Evolutionary conservation across 2,797 vertebrate species (phyloP).

Genomic region (Hemitrygon akajei): DNA sequence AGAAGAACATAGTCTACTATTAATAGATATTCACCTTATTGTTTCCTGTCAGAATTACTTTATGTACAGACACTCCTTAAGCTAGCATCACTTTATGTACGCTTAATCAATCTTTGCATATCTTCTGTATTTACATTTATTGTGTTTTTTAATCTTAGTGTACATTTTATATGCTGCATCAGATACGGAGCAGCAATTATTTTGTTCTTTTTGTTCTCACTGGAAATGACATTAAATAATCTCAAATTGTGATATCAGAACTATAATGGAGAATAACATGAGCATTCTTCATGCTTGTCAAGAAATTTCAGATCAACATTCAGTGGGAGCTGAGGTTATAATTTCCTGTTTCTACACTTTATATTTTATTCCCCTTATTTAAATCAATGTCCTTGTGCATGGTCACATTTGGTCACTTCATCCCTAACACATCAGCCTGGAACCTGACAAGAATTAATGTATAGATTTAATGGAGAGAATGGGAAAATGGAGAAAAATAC

Average conservation of each 20-base stretch:
- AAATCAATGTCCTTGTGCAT: background rate
- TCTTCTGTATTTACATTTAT: too few relatives aligned
- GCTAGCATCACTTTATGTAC: too few relatives aligned
- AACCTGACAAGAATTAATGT: background rate
- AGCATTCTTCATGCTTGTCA: background rate
- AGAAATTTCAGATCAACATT: background rate
- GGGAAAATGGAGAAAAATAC: background rate
- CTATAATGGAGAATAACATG: background rate
- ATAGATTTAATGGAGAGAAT: background rate
- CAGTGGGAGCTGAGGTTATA: background rate
- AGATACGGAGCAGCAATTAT: too few relatives aligned
- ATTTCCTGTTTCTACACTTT: background rate
- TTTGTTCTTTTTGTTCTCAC: too few relatives aligned
- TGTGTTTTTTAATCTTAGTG: too few relatives aligned
- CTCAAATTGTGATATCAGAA: too few relatives aligned
- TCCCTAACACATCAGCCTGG: background rate
- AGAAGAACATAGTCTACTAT: background rate
- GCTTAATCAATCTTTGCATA: too few relatives aligned
- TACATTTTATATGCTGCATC: too few relatives aligned
- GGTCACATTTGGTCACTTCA: background rate
- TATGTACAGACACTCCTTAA: too few relatives aligned
- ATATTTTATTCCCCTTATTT: background rate
- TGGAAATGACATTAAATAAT: too few relatives aligned
- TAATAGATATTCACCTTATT: too few relatives aligned
- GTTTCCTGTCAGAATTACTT: too few relatives aligned